Conservation (phyloP, 2,113 vertebrate genomes). For the Tauraco erythrolophus region DNA sequence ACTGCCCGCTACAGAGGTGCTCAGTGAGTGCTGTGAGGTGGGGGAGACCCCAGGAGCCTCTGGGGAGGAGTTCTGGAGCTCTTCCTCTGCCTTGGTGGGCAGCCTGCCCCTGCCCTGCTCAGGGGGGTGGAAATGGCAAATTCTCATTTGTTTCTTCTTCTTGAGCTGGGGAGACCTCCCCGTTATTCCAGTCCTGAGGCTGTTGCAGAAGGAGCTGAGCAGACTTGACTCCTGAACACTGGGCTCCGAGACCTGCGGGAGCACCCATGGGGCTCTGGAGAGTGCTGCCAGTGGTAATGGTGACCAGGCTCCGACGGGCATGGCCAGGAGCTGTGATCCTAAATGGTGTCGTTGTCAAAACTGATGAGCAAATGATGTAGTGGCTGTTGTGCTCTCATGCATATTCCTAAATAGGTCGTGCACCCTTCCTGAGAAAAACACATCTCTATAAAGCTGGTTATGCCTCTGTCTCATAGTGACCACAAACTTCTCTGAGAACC, state of each 20-base stretch:
- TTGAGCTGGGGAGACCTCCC: not conserved
- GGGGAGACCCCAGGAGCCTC: not conserved
- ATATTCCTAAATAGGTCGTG: not conserved
- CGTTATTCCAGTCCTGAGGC: not conserved
- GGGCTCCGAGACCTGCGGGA: fast-evolving
- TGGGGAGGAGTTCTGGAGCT: not conserved
- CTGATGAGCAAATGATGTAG: not conserved
- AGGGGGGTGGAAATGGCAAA: not conserved
- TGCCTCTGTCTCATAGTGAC: not conserved
- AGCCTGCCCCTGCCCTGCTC: not conserved
- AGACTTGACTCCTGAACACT: not conserved
- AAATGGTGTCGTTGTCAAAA: not conserved
- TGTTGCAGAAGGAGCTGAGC: not conserved
- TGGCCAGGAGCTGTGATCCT: not conserved
- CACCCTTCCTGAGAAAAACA: not conserved
- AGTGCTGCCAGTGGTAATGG: not conserved
- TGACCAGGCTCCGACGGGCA: not conserved
- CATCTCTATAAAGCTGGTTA: not conserved
- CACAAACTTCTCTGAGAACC: not conserved
- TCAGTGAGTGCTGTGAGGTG: not conserved
- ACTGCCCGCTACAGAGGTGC: not conserved
- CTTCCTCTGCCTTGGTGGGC: not conserved
- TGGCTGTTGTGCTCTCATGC: not conserved
- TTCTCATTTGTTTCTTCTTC: not conserved
- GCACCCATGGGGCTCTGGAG: fast-evolving